phyloP scores from a whole-genome alignment of 1,140 invertebrate genomes.

The Drosophila pallidifrons region DNA sequence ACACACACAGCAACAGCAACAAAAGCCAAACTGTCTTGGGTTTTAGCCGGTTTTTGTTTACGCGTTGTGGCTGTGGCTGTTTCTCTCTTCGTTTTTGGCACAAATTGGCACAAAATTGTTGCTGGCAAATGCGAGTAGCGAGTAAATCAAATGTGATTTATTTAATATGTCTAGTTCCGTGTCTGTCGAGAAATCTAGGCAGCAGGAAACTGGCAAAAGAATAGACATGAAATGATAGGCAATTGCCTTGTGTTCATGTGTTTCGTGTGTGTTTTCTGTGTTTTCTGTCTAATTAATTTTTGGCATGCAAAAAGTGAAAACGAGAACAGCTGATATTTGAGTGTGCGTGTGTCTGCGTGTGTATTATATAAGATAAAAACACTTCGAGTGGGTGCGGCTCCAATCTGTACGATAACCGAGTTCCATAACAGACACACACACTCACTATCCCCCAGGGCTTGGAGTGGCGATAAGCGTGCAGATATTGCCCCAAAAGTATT shows the following conservation, averaged over 20 bases:
- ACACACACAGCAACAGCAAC: background rate
- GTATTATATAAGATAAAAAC: background rate
- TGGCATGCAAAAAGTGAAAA: conserved; percentile 15
- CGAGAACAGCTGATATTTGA: conserved; percentile 7
- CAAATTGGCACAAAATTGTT: conserved; percentile 34
- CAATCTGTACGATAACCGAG: conserved; percentile 13
- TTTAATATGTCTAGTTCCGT: conserved; percentile 38
- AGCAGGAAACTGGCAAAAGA: conserved; percentile 20
- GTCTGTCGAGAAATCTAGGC: conserved; percentile 20
- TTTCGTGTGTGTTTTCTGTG: background rate
- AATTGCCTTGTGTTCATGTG: conserved; percentile 20
- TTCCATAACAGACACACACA: conserved; percentile 1
- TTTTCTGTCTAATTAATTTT: conserved; percentile 31
- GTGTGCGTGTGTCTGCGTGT: background rate
- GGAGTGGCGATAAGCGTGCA: conserved; percentile 22
- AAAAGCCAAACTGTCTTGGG: conserved; percentile 23
- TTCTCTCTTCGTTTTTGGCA: conserved; percentile 24
- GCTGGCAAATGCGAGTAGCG: background rate
- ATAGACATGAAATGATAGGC: conserved; percentile 6
- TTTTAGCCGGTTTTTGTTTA: conserved; percentile 39
- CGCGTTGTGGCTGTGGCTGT: conserved; percentile 13
- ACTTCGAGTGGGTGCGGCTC: background rate
- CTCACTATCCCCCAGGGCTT: conserved; percentile 13
- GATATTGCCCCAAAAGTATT: background rate
- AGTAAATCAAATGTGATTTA: conserved; percentile 39